These are phyloP conservation scores for Scolopax bukidnonensis DNA, from an alignment of 2,797 vertebrate species.

Conservation along the genomic window DNA sequence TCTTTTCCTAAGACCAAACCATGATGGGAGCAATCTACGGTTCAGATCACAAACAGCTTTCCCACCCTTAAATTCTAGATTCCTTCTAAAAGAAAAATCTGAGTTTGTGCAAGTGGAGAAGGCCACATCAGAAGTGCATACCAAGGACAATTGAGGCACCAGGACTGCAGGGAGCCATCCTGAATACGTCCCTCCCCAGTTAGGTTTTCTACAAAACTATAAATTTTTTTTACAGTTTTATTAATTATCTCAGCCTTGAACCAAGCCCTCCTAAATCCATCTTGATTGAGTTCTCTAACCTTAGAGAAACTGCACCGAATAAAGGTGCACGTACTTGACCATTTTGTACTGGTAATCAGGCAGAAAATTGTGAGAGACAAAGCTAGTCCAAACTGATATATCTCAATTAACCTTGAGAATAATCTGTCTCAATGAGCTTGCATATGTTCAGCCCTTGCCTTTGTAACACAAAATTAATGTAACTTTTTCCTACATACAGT, in stretches of 20 bases:
- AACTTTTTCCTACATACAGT: neutral
- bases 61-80: neutral
- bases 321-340: neutral
- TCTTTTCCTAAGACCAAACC: neutral
- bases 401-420: conserved; percentile 3
- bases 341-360: neutral
- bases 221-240: neutral
- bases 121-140: neutral
- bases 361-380: neutral
- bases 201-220: neutral
- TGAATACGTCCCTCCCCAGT: neutral
- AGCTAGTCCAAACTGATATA: neutral
- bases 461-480: neutral
- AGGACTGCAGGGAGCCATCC: neutral
- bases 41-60: neutral
- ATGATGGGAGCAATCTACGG: neutral
- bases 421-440: neutral
- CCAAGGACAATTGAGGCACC: neutral
- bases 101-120: neutral
- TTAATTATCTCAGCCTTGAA: neutral
- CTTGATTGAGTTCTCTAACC: neutral
- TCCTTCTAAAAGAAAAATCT: neutral
- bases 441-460: neutral
- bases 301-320: neutral
- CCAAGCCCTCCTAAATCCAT: neutral